A percentile compares a stretch with the other conserved stretches of the same genome.
Conservation (phyloP, 2,888 invertebrate genomes). For the Hypolimnas misippus region DNA sequence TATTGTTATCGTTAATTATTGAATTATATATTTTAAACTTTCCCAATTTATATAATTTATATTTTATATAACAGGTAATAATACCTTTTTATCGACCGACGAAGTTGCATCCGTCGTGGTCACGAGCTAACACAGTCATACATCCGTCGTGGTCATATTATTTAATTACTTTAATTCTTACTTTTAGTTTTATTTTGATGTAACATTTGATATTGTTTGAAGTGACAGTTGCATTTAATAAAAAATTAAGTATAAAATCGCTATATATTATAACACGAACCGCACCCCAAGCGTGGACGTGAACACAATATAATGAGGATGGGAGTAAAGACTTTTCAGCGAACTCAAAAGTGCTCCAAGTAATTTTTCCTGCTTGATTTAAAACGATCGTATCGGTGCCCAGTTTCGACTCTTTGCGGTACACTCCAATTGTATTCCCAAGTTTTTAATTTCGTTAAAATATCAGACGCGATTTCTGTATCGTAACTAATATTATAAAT, state of each 20-base stretch:
- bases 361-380: conserved; percentile 79
- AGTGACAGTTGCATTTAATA: not conserved
- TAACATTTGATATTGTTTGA: too few relatives aligned
- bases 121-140: too few relatives aligned
- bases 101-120: too few relatives aligned
- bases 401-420: conserved; percentile 60
- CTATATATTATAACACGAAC: conserved; percentile 26
- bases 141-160: too few relatives aligned
- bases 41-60: too few relatives aligned
- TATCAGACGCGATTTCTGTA: conserved; percentile 29
- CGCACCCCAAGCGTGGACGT: conserved; percentile 59
- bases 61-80: too few relatives aligned
- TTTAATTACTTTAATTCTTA: too few relatives aligned
- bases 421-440: conserved; percentile 49
- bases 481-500: too few relatives aligned
- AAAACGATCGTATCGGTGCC: conserved; percentile 69
- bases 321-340: conserved; percentile 68
- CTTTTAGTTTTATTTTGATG: too few relatives aligned
- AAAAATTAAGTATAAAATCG: conserved; percentile 3
- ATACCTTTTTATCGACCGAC: too few relatives aligned
- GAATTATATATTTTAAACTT: too few relatives aligned
- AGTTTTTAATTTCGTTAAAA: conserved; percentile 44
- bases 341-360: conserved; percentile 72
- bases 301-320: conserved; percentile 79
- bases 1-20: too few relatives aligned